phyloP scores from a whole-genome alignment of 1,140 invertebrate species.

The Cyphomyrmex costatus region DNA sequence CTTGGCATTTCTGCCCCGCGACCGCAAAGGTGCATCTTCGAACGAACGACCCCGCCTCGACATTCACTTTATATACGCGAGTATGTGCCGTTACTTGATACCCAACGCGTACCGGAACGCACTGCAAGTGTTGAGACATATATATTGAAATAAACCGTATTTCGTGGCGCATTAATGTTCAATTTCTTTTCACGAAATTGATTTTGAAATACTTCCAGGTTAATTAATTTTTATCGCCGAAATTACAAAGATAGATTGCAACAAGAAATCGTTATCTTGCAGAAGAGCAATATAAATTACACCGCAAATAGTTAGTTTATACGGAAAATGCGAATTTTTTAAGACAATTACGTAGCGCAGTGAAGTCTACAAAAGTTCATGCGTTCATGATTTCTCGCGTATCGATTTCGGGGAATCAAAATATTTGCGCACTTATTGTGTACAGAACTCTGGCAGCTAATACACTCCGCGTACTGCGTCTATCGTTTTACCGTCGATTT shows the following conservation, averaged over 20 bases:
- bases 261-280: not conserved
- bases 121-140: not conserved
- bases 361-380: not conserved
- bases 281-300: not conserved
- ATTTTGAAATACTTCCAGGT: not conserved
- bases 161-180: constrained; percentile 12
- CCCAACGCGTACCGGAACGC: not conserved
- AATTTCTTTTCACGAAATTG: not conserved
- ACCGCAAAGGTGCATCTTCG: constrained; percentile 57
- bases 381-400: not conserved
- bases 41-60: constrained; percentile 35
- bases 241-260: not conserved
- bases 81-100: constrained; percentile 39
- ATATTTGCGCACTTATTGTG: constrained; percentile 10
- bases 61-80: constrained; percentile 41
- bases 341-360: too few species aligned
- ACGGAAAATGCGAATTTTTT: not conserved
- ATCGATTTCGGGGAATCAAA: not conserved
- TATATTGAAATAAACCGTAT: constrained; percentile 14
- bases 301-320: not conserved
- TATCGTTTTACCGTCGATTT: constrained; percentile 28
- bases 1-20: constrained; percentile 66
- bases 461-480: not conserved
- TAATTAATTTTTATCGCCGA: constrained; percentile 10
- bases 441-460: constrained; percentile 19